Evolutionary conservation across 30 jellyfish, hydroid and myxozoan species (phyloP).

Genomic region (Aurelia coerulea): DNA sequence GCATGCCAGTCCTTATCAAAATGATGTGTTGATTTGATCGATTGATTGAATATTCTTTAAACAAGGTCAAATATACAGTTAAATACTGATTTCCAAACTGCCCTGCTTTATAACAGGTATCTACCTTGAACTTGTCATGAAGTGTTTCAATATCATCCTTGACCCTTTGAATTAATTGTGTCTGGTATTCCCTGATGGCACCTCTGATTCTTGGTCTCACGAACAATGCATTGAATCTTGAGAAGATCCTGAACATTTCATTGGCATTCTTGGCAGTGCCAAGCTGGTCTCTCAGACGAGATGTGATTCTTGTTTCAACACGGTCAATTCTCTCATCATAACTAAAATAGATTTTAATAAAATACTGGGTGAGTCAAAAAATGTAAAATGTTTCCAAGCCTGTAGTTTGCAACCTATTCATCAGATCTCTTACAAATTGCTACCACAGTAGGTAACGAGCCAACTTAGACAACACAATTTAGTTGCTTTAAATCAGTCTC

Average conservation of each 20-base stretch:
- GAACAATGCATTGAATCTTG: constrained; percentile 90
- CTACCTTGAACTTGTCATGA: constrained; percentile 91
- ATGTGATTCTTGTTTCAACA: constrained; percentile 92
- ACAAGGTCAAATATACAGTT: too few species aligned
- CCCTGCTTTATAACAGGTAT: not conserved
- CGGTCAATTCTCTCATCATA: constrained; percentile 93
- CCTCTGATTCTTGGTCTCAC: constrained; percentile 94
- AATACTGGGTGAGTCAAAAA: too few species aligned
- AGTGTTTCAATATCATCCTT: constrained; percentile 94
- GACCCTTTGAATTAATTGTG: constrained; percentile 85
- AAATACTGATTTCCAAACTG: too few species aligned
- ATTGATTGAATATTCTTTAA: too few species aligned
- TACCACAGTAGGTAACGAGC: too few species aligned
- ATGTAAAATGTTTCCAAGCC: too few species aligned
- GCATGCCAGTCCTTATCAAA: too few species aligned
- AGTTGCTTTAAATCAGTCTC: too few species aligned
- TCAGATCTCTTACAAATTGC: too few species aligned
- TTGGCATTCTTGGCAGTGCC: constrained; percentile 98
- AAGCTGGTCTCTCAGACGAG: constrained; percentile 89
- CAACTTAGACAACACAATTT: too few species aligned
- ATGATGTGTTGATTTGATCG: too few species aligned
- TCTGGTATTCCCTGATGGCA: constrained; percentile 93
- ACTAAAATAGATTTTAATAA: constrained; percentile 1
- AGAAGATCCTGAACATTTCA: constrained; percentile 94
- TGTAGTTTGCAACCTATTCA: too few species aligned